These are phyloP conservation scores for Umimayanthus kanabou DNA, from an alignment of 92 coral and sea anemone genomes.

Conservation along the genomic window DNA sequence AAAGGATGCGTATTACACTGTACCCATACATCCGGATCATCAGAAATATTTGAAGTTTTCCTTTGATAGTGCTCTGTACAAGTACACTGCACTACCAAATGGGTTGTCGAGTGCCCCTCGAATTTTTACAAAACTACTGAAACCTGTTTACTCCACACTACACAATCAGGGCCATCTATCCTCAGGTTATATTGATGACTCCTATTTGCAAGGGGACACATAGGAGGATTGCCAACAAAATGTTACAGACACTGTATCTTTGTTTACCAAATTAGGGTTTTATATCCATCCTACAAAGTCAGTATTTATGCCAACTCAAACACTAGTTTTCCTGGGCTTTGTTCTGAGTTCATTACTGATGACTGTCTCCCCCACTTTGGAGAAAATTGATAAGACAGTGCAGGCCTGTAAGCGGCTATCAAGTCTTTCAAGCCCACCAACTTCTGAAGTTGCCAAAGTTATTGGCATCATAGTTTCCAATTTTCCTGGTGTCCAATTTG, in stretches of 20 bases:
- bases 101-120: conserved; percentile 57
- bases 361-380: conserved; percentile 49
- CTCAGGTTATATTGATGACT: too few species aligned
- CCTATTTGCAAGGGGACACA: conserved; percentile 62
- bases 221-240: conserved; percentile 39
- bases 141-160: conserved; percentile 55
- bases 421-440: conserved; percentile 25
- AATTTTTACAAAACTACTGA: conserved; percentile 55
- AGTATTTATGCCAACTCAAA: conserved; percentile 47
- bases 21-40: conserved; percentile 43
- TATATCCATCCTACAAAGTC: conserved; percentile 46
- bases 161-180: conserved; percentile 53
- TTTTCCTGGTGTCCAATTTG: conserved; percentile 44
- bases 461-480: conserved; percentile 40
- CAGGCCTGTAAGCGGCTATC: conserved; percentile 45
- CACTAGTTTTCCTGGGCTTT: conserved; percentile 49
- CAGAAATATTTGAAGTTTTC: conserved; percentile 57
- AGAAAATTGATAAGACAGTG: conserved; percentile 45
- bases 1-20: conserved; percentile 52
- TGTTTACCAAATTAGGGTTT: conserved; percentile 50
- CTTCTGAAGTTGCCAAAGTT: conserved; percentile 43
- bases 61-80: conserved; percentile 47
- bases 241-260: conserved; percentile 42
- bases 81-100: conserved; percentile 61
- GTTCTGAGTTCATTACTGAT: conserved; percentile 46